These are phyloP conservation scores for Drosophila mayri DNA, from an alignment of 1,140 invertebrate genomes.

Conservation along the genomic window DNA sequence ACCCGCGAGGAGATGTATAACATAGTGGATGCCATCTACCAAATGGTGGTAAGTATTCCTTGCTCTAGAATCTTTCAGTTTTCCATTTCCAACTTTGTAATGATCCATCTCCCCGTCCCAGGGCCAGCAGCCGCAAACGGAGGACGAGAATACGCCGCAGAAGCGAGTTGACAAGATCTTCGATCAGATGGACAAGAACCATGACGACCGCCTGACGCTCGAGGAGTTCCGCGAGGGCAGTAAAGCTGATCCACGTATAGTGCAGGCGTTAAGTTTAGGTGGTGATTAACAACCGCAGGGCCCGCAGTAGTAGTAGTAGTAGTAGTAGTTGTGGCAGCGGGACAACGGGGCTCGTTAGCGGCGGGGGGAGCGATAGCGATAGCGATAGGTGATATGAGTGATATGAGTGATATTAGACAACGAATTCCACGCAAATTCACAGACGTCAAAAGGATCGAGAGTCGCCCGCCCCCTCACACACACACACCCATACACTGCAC, in stretches of 20 bases:
- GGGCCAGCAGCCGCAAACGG: constrained; percentile 95
- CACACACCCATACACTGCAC: constrained; percentile 20
- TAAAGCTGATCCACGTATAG: constrained; percentile 99
- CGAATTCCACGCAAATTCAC: constrained; percentile 52
- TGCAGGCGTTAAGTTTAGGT: constrained; percentile 95
- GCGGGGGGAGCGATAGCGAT: constrained; percentile 30
- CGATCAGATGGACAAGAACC: constrained; percentile 99
- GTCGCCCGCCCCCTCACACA: constrained; percentile 86
- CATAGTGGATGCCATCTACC: constrained; percentile 99
- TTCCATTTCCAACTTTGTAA: too few species aligned
- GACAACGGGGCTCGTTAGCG: constrained; percentile 4
- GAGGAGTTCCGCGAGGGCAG: constrained; percentile 99
- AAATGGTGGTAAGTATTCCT: constrained; percentile 95
- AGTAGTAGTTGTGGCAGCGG: constrained; percentile 7
- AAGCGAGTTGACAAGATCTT: constrained; percentile 99
- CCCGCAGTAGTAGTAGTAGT: constrained; percentile 47
- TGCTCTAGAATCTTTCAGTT: too few species aligned
- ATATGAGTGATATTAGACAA: constrained; percentile 38
- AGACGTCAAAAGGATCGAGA: constrained; percentile 8
- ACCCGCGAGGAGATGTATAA: constrained; percentile 99
- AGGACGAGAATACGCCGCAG: constrained; percentile 97
- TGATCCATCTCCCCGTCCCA: constrained; percentile 72
- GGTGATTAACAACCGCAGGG: constrained; percentile 85
- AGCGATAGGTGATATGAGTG: too few species aligned
- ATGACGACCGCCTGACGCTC: constrained; percentile 89